These are phyloP conservation scores for Drosophila aldrichi DNA, from an alignment of 2,888 invertebrate genomes.

Conservation along the genomic window DNA sequence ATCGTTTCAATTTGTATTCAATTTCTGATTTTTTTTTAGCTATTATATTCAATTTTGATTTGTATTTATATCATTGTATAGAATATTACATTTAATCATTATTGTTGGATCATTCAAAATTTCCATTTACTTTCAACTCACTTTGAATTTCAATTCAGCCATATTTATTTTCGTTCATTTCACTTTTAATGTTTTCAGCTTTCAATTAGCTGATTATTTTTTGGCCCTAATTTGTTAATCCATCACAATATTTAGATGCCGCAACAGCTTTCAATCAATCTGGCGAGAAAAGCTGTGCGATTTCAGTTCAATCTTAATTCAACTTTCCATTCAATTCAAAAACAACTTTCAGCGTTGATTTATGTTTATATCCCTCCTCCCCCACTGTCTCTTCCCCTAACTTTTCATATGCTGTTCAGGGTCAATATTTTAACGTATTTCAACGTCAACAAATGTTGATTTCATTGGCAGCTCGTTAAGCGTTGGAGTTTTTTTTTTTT, in stretches of 20 bases:
- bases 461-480: conserved; percentile 65
- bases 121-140: no score
- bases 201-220: neutral
- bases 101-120: no score
- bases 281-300: neutral
- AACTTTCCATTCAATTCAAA: conserved; percentile 4
- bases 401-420: conserved; percentile 12
- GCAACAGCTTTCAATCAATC: conserved; percentile 8
- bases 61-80: no score
- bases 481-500: conserved; percentile 11
- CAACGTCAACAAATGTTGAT: conserved; percentile 27
- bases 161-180: neutral
- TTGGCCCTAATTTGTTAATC: neutral
- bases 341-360: conserved; percentile 39
- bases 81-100: no score
- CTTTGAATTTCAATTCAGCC: no score
- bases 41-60: no score
- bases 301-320: conserved; percentile 2
- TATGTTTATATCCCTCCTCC: conserved; percentile 2
- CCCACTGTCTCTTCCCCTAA: neutral
- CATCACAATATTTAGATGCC: conserved; percentile 2
- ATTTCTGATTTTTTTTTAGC: no score
- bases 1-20: neutral
- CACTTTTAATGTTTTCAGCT: neutral
- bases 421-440: conserved; percentile 25